Evolutionary conservation across 2,797 vertebrate species (phyloP), one percentile per base, ranked within the genome.

Genomic region (Lepus townsendii): DNA sequence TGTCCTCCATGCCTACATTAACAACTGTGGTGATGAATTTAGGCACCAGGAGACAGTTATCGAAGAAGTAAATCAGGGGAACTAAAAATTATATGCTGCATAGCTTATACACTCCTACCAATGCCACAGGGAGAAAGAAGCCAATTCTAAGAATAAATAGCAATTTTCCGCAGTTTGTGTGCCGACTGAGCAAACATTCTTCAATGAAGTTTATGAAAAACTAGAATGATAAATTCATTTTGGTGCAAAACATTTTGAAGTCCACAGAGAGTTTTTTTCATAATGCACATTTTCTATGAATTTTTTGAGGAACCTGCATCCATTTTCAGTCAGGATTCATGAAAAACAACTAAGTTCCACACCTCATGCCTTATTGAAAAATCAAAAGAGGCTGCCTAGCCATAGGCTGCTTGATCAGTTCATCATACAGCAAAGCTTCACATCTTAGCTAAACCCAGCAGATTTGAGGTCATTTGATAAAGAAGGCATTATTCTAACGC

Each of bases 21-120:
- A 96, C 65, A 93, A 62, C 47, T 92, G 27, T 22, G 90, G 22
- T 78, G 88, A 63, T 77, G 24, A 2, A 87, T 54, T 90, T 90
- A 91, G 60, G 42, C 32, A 79, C 22, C 4, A 68, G 66, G 10
- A 84, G 42, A 84, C 27, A 50, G 60, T 84, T 87, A 86, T 60
- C 13, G 69, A 88, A n/a, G 47, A 85, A 92, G 83, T 2, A 11
- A 20, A 92, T 63, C 50, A 93, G 71, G 35, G 32, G 86, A 75
- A 42, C 47, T 35, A 79, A 78, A 57, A 90, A 83, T 32, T 65
- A 13, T 83, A 14, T 65, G 7, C 63, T 75, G 78, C 5, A 57
- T 79, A 38, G 0, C 30, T 65, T 35, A 32, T 50, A 38, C 19
- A 5, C 22, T 78, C 42, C 4, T 27, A 73, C 24, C 54, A 73